Conservation (phyloP, 2,888 invertebrate genomes). For the Stenolophus ochropezus region DNA sequence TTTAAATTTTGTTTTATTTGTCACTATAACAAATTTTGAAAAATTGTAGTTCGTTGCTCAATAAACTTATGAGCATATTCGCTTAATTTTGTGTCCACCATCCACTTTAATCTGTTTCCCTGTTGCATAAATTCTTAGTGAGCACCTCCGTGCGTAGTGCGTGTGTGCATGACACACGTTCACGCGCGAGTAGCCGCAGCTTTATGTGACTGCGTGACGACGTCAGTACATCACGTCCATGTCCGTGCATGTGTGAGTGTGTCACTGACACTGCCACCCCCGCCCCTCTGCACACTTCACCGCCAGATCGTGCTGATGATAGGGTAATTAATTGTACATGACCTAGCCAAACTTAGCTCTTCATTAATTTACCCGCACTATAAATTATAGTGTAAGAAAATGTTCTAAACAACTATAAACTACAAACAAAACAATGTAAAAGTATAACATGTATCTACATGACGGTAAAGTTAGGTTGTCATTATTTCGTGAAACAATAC, state of each 20-base stretch:
- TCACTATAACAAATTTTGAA: too few species aligned
- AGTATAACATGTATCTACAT: too few species aligned
- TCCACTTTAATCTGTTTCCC: too few species aligned
- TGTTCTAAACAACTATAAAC: too few species aligned
- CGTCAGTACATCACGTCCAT: conserved; percentile 28
- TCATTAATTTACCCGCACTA: neutral
- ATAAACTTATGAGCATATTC: too few species aligned
- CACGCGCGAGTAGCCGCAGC: conserved; percentile 23
- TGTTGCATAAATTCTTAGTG: neutral
- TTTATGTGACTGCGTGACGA: conserved; percentile 43
- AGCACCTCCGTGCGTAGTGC: neutral
- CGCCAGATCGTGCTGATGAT: conserved; percentile 25
- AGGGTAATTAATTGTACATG: conserved; percentile 22
- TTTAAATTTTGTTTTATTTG: too few species aligned
- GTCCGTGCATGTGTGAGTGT: conserved; percentile 18
- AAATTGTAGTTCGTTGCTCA: too few species aligned
- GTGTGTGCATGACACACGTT: conserved; percentile 26
- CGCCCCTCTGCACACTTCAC: conserved; percentile 4
- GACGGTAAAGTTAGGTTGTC: too few species aligned
- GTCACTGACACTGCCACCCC: neutral
- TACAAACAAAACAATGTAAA: too few species aligned
- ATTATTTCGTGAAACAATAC: too few species aligned
- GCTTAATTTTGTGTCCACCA: too few species aligned
- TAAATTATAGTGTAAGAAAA: neutral
- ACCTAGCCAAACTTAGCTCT: conserved; percentile 33